Percentiles rank a stretch among this genome's conserved stretches.
These are phyloP conservation scores for Volucella inanis DNA, from an alignment of 2,888 invertebrate species.

Conservation along the genomic window DNA sequence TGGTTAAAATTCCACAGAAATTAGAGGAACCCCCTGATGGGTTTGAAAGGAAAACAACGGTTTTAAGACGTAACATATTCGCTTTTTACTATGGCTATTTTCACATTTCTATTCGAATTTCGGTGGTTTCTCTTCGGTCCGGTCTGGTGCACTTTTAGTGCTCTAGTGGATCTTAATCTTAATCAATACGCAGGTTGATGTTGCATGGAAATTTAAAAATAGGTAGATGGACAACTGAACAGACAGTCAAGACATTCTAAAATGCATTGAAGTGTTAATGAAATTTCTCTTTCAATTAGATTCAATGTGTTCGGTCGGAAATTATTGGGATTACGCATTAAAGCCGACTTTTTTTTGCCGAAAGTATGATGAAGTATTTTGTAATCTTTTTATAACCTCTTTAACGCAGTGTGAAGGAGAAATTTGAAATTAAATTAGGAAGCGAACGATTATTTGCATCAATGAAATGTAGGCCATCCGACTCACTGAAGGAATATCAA, in stretches of 20 bases:
- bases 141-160: slow-evolving; percentile 2
- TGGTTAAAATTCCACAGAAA: slow-evolving; percentile 6
- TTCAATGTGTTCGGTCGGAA: slow-evolving; percentile 26
- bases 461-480: neutral
- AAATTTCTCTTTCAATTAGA: slow-evolving; percentile 71
- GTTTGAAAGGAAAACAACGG: slow-evolving; percentile 37
- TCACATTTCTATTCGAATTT: slow-evolving; percentile 16
- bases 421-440: slow-evolving; percentile 25
- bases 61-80: slow-evolving; percentile 32
- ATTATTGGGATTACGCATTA: slow-evolving; percentile 42
- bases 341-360: slow-evolving; percentile 34
- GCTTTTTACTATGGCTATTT: slow-evolving; percentile 40
- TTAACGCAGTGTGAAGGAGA: neutral
- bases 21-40: slow-evolving; percentile 21
- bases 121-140: slow-evolving; percentile 7
- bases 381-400: neutral
- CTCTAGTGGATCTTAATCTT: neutral
- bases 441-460: slow-evolving; percentile 12
- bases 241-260: neutral
- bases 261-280: slow-evolving; percentile 48
- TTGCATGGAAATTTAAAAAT: slow-evolving; percentile 34
- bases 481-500: slow-evolving; percentile 6
- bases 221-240: slow-evolving; percentile 10
- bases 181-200: too few relatives aligned
- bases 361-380: slow-evolving; percentile 32